phyloP scores from a whole-genome alignment of 2,113 vertebrate species.

The Phoenicopterus ruber region DNA sequence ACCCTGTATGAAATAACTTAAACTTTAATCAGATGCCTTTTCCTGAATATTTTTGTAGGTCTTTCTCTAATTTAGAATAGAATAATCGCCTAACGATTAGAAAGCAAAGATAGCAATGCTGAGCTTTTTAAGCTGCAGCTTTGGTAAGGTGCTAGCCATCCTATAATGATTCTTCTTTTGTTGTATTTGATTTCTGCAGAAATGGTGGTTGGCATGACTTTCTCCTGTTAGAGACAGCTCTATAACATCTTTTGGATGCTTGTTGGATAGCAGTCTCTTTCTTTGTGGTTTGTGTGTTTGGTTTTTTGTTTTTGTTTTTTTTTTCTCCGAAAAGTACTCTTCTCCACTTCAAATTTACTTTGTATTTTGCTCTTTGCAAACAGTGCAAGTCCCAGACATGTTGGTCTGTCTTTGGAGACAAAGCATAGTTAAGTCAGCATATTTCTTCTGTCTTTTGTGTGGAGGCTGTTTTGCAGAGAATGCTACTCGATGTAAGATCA shows the following conservation, averaged over 20 bases:
- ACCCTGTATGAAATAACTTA: not conserved
- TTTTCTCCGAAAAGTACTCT: rapidly evolving
- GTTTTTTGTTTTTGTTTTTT: not conserved
- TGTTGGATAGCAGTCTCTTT: not conserved
- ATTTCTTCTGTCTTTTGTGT: not conserved
- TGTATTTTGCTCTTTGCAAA: not conserved
- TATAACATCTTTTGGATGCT: not conserved
- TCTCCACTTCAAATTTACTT: not conserved
- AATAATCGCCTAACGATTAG: not conserved
- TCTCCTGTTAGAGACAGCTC: not conserved
- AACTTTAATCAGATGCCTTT: not conserved
- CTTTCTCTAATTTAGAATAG: not conserved
- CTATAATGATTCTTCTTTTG: not conserved
- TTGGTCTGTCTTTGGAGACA: not conserved
- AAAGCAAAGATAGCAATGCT: not conserved
- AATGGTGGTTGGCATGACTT: not conserved
- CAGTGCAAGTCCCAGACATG: not conserved
- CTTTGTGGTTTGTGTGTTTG: not conserved
- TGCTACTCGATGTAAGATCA: not conserved
- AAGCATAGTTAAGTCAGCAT: not conserved
- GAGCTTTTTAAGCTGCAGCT: not conserved
- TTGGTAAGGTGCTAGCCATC: not conserved
- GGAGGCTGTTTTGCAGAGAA: not conserved
- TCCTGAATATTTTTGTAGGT: not conserved
- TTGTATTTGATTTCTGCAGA: not conserved